Base-by-base conservation (phyloP, 2,797 vertebrate genomes). In the Synanceia verrucosa region DNA sequence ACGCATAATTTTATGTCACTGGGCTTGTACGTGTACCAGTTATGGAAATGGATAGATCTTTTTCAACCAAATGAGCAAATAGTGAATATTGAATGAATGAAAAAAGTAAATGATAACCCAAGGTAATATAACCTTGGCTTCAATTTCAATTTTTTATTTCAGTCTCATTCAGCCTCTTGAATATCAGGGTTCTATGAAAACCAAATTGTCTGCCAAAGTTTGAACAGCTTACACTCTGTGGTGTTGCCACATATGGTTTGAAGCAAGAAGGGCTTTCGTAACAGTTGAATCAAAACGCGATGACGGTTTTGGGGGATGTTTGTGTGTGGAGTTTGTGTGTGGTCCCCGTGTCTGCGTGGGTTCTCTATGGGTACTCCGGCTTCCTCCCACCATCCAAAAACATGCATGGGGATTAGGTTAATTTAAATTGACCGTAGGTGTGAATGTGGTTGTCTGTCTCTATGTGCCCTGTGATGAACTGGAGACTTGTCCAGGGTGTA, bases 61-160 rank as follows among this genome's bases (percentile, higher is more conserved):
- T 73, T 79, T 73, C 47, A 56, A 18, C 16, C 18, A 59, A 70
- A 58, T 23, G 26, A 66, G 46, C 19, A 59, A 78, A 55, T 12
- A n/a, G n/a, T 56, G 18, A 19, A 62, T 43, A 43, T 53, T 67
- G 23, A 69, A 47, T 18, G 34, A 62, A 56, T 64, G 23, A 12
- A 21, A 28, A 8, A 39, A 55, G 46, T 9, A 52, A 73, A 70
- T 43, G 21, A 26, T 36, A 60, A 18, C 33, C 29, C 9, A 43
- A 53, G 14, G 59, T 72, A 50, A 83, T 44, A 70, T 60, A 3
- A 70, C 33, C 18, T 63, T 43, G 36, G 1, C 16, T 62, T 24
- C 18, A 0, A 43, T 46, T 74, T n/a, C n/a, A n/a, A n/a, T n/a
- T n/a, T n/a, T n/a, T n/a, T 18, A 28, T 46, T 57, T 47, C n/a